Percentiles rank a stretch among this genome's conserved stretches.
Conservation (phyloP, 1,140 invertebrate genomes). For the Periplaneta americana region DNA sequence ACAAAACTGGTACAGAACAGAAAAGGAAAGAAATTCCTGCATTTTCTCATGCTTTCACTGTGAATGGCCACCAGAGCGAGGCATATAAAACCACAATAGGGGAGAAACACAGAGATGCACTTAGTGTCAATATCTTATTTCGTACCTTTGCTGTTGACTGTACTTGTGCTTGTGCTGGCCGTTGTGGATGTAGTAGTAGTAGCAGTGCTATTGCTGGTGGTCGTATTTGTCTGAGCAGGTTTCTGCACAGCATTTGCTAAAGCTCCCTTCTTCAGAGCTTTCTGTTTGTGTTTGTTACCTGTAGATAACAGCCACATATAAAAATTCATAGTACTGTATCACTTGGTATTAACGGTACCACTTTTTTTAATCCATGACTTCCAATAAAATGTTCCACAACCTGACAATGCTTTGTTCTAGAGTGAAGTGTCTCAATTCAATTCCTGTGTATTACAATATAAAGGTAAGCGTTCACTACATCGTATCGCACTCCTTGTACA, state of each 20-base stretch:
- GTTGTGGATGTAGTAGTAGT: not conserved
- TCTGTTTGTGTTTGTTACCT: conserved; percentile 18
- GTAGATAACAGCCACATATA: not conserved
- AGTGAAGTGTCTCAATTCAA: too few species aligned
- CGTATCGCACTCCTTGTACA: too few species aligned
- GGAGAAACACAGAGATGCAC: not conserved
- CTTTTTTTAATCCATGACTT: too few species aligned
- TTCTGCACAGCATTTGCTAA: not conserved
- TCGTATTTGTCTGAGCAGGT: not conserved
- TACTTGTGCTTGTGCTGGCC: not conserved
- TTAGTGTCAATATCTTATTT: not conserved
- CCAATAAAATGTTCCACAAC: too few species aligned
- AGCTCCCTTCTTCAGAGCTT: conserved; percentile 12
- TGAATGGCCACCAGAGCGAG: not conserved
- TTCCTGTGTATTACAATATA: too few species aligned
- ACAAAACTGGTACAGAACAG: not conserved
- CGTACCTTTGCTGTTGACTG: not conserved
- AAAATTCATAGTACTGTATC: too few species aligned
- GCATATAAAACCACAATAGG: not conserved
- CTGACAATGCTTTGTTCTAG: too few species aligned
- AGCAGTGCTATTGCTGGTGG: not conserved
- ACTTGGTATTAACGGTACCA: too few species aligned
- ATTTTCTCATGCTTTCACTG: not conserved
- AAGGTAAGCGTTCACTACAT: too few species aligned
- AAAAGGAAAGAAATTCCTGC: not conserved